phyloP scores from a whole-genome alignment of 2,113 vertebrate genomes.

The Myodes glareolus region DNA sequence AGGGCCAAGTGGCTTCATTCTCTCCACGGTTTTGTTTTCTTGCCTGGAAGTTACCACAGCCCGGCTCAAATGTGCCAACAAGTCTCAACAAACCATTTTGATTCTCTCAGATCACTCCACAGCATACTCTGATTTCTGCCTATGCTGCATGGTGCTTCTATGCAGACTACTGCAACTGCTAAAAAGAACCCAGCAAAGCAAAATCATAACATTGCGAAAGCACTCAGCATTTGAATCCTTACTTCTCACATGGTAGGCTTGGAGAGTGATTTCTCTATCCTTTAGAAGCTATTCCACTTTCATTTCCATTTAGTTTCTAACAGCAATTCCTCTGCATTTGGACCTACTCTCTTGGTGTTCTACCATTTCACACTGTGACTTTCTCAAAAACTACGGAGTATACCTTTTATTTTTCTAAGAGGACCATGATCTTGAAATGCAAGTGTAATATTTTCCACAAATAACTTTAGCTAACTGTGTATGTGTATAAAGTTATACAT shows the following conservation, averaged over 20 bases:
- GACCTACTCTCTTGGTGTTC: accelerated
- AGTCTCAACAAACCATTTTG: neutral
- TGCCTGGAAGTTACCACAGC: neutral
- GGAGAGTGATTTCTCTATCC: neutral
- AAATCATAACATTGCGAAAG: neutral
- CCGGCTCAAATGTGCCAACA: neutral
- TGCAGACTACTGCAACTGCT: neutral
- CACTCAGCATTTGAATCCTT: neutral
- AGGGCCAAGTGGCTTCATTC: constrained; percentile 3
- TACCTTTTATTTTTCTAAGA: neutral
- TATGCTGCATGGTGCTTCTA: neutral
- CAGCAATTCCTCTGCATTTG: neutral
- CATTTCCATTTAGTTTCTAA: neutral
- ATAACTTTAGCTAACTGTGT: neutral
- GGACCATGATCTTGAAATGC: neutral
- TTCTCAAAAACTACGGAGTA: neutral
- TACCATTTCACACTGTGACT: neutral
- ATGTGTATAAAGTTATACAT: neutral
- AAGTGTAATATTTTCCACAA: neutral
- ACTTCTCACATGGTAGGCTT: neutral
- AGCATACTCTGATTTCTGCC: neutral
- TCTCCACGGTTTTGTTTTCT: constrained; percentile 30
- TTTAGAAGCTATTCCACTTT: neutral
- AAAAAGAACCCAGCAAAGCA: neutral
- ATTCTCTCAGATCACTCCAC: neutral